Evolutionary conservation across 2,888 invertebrate genomes (phyloP), one percentile per base, ranked within the genome.

Genomic region (Slavum lentiscoides): DNA sequence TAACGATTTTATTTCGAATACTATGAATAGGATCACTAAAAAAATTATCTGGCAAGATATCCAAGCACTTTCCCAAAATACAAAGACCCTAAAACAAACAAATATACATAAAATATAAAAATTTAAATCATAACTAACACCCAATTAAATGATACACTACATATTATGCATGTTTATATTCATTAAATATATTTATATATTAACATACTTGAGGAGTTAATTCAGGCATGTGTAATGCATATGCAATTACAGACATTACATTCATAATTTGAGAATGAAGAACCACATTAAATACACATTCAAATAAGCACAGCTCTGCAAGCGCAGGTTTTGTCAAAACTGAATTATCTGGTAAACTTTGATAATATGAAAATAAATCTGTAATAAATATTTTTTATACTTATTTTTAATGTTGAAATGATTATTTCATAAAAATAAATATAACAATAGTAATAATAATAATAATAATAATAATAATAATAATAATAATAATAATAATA

Each of bases 311-410:
- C 4, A 80, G 53, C n/a, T 64, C 72, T 43, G 72, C 62, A 39
- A 80, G 6, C 5, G 53, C 21, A 7, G 17, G 19, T 64, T 72
- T 80, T 39, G 19, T 66, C 37, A 49, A 17, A n/a, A n/a, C 9
- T 2, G 11, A 55, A 43, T 39, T 9, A 30, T 23, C 39, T 43
- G 80, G 39, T 80, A 80, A 39, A 23, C 64, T 72, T 21, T 64
- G n/a, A n/a, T 64, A 39, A n/a, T 80, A 80, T 19, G 37, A 62
- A 58, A 72, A 30, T 58, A 80, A 80, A 64, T 80, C 80, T 80
- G 30, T 19, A 69, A 69, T 9, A 6, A 59, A 39, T 7, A 43
- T 2, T 30, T 23, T 19, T 30, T 13, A 13, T 6, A 9, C 1
- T 9, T 49, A 49, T 5, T 9, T 49, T 49, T 49, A 49, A 49